These are phyloP conservation scores for Paelopatides confundens DNA, from an alignment of 53 echinoderm and acorn worm species.

Conservation along the genomic window DNA sequence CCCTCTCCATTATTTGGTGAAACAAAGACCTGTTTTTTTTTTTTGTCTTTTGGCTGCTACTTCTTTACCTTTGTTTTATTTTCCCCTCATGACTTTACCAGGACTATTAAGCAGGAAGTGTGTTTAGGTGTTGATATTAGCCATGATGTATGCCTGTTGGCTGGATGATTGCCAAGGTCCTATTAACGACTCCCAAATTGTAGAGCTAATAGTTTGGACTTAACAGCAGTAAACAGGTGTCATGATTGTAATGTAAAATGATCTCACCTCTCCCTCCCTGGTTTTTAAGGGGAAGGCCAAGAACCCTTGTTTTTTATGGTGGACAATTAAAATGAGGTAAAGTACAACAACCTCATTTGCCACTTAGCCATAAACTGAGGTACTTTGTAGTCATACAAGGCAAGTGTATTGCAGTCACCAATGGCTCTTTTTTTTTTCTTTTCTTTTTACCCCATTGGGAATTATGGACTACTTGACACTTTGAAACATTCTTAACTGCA, in stretches of 20 bases:
- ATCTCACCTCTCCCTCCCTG: background rate
- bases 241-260: background rate
- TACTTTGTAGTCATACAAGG: background rate
- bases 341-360: constrained; percentile 13
- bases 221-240: constrained; percentile 30
- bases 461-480: background rate
- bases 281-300: background rate
- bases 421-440: too few relatives aligned
- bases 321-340: background rate
- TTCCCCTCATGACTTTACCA: background rate
- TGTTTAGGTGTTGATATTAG: background rate
- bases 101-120: background rate
- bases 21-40: background rate
- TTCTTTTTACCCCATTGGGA: background rate
- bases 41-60: background rate
- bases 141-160: background rate
- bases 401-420: background rate
- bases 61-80: background rate
- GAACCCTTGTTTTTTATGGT: constrained; percentile 13
- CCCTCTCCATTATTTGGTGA: background rate
- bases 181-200: constrained; percentile 4
- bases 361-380: too few relatives aligned
- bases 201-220: background rate
- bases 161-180: background rate
- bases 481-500: background rate